Percentiles rank a stretch among this genome's conserved stretches.
These are phyloP conservation scores for Melanchra persicariae DNA, from an alignment of 2,888 invertebrate species.

Conservation along the genomic window DNA sequence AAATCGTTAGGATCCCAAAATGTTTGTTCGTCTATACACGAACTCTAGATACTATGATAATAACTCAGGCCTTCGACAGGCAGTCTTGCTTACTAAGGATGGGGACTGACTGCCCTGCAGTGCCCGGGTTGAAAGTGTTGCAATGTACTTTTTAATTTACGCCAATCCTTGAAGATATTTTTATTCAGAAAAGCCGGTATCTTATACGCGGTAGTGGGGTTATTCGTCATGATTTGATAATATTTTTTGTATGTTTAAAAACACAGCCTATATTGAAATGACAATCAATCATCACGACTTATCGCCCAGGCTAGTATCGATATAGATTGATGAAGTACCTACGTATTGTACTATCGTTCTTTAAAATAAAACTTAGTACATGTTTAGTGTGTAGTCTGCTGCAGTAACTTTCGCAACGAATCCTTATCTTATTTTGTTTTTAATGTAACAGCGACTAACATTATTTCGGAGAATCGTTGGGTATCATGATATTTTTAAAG, in stretches of 20 bases:
- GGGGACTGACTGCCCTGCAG: no score
- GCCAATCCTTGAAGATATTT: background rate
- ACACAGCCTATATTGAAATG: no score
- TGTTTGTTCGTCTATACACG: background rate
- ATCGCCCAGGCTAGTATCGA: background rate
- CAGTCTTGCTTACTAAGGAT: background rate
- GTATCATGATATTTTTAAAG: slow-evolving; percentile 33
- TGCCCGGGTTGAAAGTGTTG: no score
- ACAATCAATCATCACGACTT: background rate
- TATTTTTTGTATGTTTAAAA: no score
- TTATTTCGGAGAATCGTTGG: slow-evolving; percentile 26
- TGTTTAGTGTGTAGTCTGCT: no score
- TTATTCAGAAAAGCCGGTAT: background rate
- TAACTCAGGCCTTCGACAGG: background rate
- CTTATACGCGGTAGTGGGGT: background rate
- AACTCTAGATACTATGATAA: background rate
- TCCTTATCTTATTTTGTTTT: slow-evolving; percentile 20
- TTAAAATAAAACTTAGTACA: background rate
- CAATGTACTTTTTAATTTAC: no score
- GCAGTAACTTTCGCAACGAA: background rate
- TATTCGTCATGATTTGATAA: no score
- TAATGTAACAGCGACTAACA: background rate
- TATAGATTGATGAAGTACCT: no score
- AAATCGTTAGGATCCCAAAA: background rate
- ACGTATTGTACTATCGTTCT: no score